Evolutionary conservation across 2,888 invertebrate genomes (phyloP).

Genomic region (Neoitamus cyanurus): DNA sequence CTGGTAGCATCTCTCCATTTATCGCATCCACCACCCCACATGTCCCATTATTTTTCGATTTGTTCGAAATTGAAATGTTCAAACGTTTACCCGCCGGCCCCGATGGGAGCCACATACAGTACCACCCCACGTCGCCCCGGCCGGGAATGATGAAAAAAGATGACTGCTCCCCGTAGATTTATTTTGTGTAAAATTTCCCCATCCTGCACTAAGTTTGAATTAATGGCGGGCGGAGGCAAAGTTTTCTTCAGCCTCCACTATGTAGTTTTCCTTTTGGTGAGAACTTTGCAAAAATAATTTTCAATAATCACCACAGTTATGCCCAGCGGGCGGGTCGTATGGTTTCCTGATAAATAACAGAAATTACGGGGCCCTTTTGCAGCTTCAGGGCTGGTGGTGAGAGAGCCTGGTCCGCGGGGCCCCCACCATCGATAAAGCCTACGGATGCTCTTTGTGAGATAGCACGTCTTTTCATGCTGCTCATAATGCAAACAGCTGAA

Average conservation of each 20-base stretch:
- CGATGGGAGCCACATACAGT: neutral
- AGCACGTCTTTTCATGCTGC: neutral
- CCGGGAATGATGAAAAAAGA: constrained; percentile 15
- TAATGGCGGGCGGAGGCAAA: neutral
- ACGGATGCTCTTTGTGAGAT: neutral
- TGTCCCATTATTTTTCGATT: constrained; percentile 29
- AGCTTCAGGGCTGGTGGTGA: neutral
- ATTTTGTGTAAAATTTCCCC: constrained; percentile 15
- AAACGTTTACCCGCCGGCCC: neutral
- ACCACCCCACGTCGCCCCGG: neutral
- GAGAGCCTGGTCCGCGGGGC: neutral
- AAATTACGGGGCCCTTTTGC: neutral
- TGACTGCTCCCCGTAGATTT: neutral
- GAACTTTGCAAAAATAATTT: constrained; percentile 3
- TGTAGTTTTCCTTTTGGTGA: neutral
- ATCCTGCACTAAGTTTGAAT: neutral
- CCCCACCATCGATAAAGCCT: neutral
- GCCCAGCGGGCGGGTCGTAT: neutral
- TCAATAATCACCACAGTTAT: constrained; percentile 11
- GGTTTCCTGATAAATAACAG: neutral
- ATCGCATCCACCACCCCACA: neutral
- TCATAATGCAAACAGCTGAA: constrained; percentile 1
- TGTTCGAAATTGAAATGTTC: constrained; percentile 28
- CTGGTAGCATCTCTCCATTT: neutral
- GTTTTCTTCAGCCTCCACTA: neutral